Evolutionary conservation across 2,797 vertebrate genomes (phyloP), one percentile per base, ranked within the genome.

Genomic region (Cuculus canorus): DNA sequence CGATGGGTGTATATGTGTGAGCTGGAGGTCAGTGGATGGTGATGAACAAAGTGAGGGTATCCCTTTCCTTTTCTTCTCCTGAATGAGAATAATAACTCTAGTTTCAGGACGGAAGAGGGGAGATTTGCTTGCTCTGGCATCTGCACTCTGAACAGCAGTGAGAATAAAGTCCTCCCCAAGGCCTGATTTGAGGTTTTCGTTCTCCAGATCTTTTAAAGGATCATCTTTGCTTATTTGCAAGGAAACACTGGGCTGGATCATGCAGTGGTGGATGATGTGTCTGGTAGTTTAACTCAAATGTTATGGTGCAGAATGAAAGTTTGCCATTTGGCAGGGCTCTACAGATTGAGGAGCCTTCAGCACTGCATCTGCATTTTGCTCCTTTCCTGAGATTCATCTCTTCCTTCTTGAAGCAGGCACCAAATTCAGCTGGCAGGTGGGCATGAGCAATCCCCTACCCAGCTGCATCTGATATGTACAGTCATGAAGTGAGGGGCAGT

Each of bases 271-370:
- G 11, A 17, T 57, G 27, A 47, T 7, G 5, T 72, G 2, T 63
- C 75, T 56, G 68, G 19, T 77, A 35, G 3, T 5, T 52, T 88
- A n/a, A 45, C 19, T 70, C 19, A 33, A 39, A 70, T 0, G 0
- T 19, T 25, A 0, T 8, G 16, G 19, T 35, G 39, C 60, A 66
- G 71, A 63, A 45, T 0, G 3, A 73, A 43, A 78, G 10, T 43
- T 41, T 89, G 56, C 2, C 25, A 56, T 52, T 52, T 47, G 52
- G 28, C 25, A 35, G 16, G 6, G 11, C 10, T 89, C 43, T 82
- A 24, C 21, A 91, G 47, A 33, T 10, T 22, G 27, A 82, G 19
- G 8, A 59, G 5, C 11, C 28, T 50, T 82, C 22, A 69, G 37
- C 9, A 6, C 7, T 73, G 59, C 35, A 39, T 39, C 30, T 57